Conservation (phyloP, 2,888 invertebrate species). For the Abrostola tripartita region DNA sequence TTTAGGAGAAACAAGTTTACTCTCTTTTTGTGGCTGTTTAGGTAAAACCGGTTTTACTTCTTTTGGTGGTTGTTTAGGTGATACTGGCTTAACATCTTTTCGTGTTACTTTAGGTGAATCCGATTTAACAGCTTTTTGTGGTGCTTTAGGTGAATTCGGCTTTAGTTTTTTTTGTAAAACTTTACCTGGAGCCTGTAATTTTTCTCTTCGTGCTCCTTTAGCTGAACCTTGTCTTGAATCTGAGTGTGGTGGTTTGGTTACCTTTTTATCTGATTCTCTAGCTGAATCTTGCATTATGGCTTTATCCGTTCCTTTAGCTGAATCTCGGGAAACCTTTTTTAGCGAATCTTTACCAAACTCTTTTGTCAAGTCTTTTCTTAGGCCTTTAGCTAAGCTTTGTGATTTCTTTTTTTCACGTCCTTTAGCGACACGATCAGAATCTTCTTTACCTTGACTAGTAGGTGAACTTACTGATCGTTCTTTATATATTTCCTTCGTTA, state of each 20-base stretch:
- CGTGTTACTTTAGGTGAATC: background rate
- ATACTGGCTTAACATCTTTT: background rate
- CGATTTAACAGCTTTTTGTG: background rate
- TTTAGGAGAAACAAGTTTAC: background rate
- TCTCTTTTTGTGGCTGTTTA: background rate
- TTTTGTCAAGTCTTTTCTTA: too few relatives aligned
- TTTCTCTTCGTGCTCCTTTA: background rate
- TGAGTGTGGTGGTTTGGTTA: background rate
- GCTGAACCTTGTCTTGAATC: background rate
- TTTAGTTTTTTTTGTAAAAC: background rate
- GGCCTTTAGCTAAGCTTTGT: background rate
- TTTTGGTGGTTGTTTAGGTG: background rate
- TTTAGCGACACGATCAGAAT: background rate
- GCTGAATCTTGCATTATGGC: background rate
- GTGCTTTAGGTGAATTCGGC: background rate
- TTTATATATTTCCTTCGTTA: background rate
- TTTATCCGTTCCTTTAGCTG: constrained; percentile 3
- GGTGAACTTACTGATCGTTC: background rate
- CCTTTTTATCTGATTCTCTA: background rate
- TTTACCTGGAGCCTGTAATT: background rate
- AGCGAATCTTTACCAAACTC: too few relatives aligned
- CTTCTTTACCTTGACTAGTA: background rate
- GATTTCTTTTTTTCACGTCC: background rate
- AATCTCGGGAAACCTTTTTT: too few relatives aligned
- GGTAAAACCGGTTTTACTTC: background rate